These are phyloP conservation scores for Cephus nigrinus DNA, from an alignment of 2,888 invertebrate species.

Conservation along the genomic window DNA sequence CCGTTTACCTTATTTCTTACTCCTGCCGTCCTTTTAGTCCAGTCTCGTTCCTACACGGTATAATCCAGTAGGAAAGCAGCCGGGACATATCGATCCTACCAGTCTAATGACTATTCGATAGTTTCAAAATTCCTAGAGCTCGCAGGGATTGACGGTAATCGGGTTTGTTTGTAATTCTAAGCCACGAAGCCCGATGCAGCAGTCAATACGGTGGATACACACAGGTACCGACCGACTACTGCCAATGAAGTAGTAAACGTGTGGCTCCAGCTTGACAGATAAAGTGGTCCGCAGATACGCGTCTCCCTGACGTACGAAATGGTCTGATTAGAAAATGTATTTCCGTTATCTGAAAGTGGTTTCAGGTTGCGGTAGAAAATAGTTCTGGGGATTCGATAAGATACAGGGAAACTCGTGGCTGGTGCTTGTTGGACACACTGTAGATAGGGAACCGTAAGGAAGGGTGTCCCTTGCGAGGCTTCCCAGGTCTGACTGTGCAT, in stretches of 20 bases:
- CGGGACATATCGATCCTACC: constrained; percentile 4
- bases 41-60: not conserved
- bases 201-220: not conserved
- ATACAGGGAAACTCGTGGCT: not conserved
- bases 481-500: constrained; percentile 22
- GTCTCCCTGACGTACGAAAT: not conserved
- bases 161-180: constrained; percentile 59
- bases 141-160: constrained; percentile 46
- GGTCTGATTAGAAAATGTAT: not conserved
- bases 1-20: not conserved
- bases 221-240: not conserved
- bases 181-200: constrained; percentile 48
- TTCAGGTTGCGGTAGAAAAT: not conserved
- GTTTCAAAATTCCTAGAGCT: constrained; percentile 1
- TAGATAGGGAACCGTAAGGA: not conserved
- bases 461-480: constrained; percentile 13
- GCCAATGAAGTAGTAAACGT: not conserved
- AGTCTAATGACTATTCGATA: not conserved
- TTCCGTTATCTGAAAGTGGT: not conserved
- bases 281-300: not conserved
- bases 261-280: not conserved
- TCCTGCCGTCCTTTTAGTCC: not conserved
- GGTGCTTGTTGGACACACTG: not conserved
- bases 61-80: not conserved
- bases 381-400: not conserved